phyloP scores from a whole-genome alignment of 2,113 vertebrate genomes.

The Empidonax alnorum region DNA sequence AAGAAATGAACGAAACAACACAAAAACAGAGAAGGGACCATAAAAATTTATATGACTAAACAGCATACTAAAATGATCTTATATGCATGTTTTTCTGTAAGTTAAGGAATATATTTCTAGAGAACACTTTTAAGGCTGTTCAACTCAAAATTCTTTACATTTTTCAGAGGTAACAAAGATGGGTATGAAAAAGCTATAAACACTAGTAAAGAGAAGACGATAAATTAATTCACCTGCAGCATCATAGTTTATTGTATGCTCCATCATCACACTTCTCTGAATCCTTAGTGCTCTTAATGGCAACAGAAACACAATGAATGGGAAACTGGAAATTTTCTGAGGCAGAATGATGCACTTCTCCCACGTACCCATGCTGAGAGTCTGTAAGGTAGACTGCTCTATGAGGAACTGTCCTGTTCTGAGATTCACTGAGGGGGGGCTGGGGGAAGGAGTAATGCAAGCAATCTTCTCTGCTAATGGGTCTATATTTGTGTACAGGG shows the following conservation, averaged over 20 bases:
- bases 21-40: neutral
- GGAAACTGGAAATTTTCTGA: neutral
- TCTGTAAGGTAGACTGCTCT: neutral
- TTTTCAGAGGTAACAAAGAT: neutral
- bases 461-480: neutral
- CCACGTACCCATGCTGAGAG: accelerated
- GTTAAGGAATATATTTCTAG: neutral
- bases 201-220: neutral
- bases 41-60: constrained; percentile 11
- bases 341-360: neutral
- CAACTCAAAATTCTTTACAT: neutral
- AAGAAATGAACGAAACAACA: neutral
- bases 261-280: neutral
- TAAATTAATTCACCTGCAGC: neutral
- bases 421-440: neutral
- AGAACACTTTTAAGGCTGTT: neutral
- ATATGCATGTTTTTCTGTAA: neutral
- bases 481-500: neutral
- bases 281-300: neutral
- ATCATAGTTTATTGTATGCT: neutral
- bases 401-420: neutral
- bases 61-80: neutral
- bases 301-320: neutral
- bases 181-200: neutral
- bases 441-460: neutral